Percentiles rank a stretch among this genome's conserved stretches.
Conservation (phyloP, 2,888 invertebrate species). For the Aquatica leii region DNA sequence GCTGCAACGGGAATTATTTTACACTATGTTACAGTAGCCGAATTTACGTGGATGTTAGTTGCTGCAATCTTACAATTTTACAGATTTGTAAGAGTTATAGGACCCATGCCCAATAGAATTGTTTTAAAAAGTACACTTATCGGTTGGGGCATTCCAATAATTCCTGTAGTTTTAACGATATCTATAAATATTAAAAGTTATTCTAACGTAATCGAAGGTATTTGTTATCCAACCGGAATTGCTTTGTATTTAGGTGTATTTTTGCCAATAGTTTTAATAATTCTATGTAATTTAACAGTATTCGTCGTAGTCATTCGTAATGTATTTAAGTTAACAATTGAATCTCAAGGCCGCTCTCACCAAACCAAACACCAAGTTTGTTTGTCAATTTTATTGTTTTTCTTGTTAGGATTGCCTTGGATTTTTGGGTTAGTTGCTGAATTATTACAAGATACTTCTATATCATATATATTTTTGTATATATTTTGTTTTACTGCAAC, state of each 20-base stretch:
- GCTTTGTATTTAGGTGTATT: slow-evolving; percentile 66
- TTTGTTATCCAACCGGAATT: slow-evolving; percentile 66
- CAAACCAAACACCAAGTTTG: slow-evolving; percentile 65
- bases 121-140: slow-evolving; percentile 69
- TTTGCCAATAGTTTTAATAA: slow-evolving; percentile 64
- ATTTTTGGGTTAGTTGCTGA: slow-evolving; percentile 66
- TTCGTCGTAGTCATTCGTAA: slow-evolving; percentile 67
- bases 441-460: slow-evolving; percentile 41
- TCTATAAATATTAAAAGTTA: slow-evolving; percentile 62
- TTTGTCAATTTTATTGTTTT: slow-evolving; percentile 67
- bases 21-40: slow-evolving; percentile 72
- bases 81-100: slow-evolving; percentile 71
- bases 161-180: slow-evolving; percentile 64
- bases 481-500: slow-evolving; percentile 66
- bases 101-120: slow-evolving; percentile 67
- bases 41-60: slow-evolving; percentile 78
- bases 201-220: slow-evolving; percentile 59
- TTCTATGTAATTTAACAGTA: slow-evolving; percentile 66
- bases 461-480: slow-evolving; percentile 55
- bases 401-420: slow-evolving; percentile 70
- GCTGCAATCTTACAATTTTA: slow-evolving; percentile 74
- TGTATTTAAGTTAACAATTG: slow-evolving; percentile 57
- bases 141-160: slow-evolving; percentile 69
- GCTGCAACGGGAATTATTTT: slow-evolving; percentile 67
- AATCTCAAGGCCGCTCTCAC: slow-evolving; percentile 52